Evolutionary conservation across 2,113 vertebrate genomes (phyloP).

Genomic region (Coptodon rendalli): DNA sequence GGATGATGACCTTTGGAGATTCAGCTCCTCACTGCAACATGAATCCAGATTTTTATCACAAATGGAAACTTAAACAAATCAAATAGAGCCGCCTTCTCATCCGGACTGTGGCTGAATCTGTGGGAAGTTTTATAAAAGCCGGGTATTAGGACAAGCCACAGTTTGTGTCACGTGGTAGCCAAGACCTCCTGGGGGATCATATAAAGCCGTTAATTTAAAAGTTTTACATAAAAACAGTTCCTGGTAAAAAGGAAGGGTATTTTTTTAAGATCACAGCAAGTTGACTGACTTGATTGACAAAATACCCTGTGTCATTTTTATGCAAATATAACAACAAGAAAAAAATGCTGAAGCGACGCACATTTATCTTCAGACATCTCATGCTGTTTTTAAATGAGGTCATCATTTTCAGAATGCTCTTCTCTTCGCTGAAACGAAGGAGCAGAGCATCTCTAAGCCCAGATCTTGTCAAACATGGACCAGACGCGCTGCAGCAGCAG

Average conservation of each 20-base stretch:
- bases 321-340: not conserved
- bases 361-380: not conserved
- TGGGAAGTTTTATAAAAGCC: not conserved
- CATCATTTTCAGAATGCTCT: not conserved
- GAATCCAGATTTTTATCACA: not conserved
- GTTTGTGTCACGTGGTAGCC: accelerated
- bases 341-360: not conserved
- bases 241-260: not conserved
- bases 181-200: not conserved
- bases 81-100: not conserved
- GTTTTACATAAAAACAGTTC: not conserved
- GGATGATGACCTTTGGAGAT: accelerated
- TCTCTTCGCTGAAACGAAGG: accelerated
- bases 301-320: not conserved
- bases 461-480: not conserved
- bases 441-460: not conserved
- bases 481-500: not conserved
- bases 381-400: not conserved
- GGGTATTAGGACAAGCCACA: not conserved
- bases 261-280: not conserved
- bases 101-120: not conserved
- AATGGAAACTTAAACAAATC: not conserved
- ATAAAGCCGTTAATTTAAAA: not conserved
- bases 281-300: not conserved
- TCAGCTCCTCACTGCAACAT: not conserved